Evolutionary conservation across 2,113 vertebrate species (phyloP), one percentile per base, ranked within the genome.

Genomic region (Melozone crissalis): DNA sequence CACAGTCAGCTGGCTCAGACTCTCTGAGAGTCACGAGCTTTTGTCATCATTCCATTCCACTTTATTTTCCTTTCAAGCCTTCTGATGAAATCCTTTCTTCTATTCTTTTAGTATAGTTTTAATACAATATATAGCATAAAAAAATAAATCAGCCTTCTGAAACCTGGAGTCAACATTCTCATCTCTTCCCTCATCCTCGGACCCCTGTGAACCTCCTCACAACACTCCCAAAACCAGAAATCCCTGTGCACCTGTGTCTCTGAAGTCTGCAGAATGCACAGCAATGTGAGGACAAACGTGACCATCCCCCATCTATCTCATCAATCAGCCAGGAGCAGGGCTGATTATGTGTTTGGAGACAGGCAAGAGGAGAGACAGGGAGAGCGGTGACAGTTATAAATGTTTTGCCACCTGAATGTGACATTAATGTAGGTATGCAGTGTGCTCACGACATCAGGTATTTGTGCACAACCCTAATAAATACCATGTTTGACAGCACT

Each of bases 381-480:
- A 87, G 82, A 93, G 46, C 5, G 0, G 18, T 89, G 91, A 84
- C 87, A 91, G 81, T 84, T 94, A 87, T 46, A 95, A 95, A 95
- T 91, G 84, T 62, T 95, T 84, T 82, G 71, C 77, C 77, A 76
- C 54, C 74, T 44, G 54, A 87, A 93, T 49, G 66, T 79, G 91
- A 87, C 87, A 58, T 79, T 87, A 95, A 89, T 87, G 54, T 94
- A 89, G 85, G 78, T 87, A 49, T 87, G 66, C 43, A 44, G 44
- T 18, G 55, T 80, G 62, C 79, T 95, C 94, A 91, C 62, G 44
- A 28, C 4, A 17, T 43, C 26, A 71, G 84, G 51, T 87, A 80
- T 74, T 94, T 95, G 68, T 80, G 87, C 67, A 80, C 55, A 74
- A 80, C 51, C 59, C 71, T 47, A 95, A 76, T 79, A 95, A 94